These are phyloP conservation scores for Cantharis flavilabris DNA, from an alignment of 2,888 invertebrate species.

Conservation along the genomic window DNA sequence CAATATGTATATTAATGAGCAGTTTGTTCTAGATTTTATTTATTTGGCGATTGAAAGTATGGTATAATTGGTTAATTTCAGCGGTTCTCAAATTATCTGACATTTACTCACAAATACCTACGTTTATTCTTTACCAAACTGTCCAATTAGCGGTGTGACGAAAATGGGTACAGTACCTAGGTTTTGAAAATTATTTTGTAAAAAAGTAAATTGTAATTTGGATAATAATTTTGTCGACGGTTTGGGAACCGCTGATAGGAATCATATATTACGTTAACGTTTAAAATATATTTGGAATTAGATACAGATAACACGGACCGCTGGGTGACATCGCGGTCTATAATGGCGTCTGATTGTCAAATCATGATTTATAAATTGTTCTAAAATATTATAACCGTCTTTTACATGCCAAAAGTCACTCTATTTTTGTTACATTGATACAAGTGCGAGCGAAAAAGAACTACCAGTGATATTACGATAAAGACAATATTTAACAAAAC, in stretches of 20 bases:
- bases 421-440: constrained; percentile 18
- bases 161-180: background rate
- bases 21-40: constrained; percentile 38
- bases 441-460: constrained; percentile 19
- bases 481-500: constrained; percentile 24
- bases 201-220: background rate
- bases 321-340: constrained; percentile 48
- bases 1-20: constrained; percentile 42
- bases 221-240: background rate
- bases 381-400: constrained; percentile 30
- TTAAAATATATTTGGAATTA: constrained; percentile 40
- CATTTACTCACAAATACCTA: background rate
- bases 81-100: constrained; percentile 5
- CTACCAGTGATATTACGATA: constrained; percentile 16
- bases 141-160: background rate
- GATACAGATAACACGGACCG: constrained; percentile 44
- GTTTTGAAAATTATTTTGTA: background rate
- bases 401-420: constrained; percentile 27
- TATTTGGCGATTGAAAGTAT: constrained; percentile 26
- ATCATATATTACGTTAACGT: constrained; percentile 20
- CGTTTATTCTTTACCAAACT: background rate
- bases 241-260: constrained; percentile 14
- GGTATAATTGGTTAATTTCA: constrained; percentile 6
- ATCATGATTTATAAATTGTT: constrained; percentile 48
- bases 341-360: constrained; percentile 50